Base-by-base conservation (phyloP, 2,797 vertebrate genomes). In the Psittacula derbiana region DNA sequence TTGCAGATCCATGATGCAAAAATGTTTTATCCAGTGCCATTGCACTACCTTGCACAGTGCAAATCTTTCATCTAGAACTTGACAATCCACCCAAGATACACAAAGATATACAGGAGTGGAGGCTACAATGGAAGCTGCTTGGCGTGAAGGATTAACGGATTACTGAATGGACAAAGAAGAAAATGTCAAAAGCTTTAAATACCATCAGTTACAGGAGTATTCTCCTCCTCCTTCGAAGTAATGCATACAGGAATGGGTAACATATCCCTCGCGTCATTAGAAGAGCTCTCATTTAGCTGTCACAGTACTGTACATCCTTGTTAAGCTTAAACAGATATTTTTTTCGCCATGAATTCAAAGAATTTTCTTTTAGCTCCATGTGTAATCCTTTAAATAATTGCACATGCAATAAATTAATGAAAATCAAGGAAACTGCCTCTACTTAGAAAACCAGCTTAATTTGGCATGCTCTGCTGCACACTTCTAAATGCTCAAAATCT, bases 351-450 rank as follows among this genome's bases (percentile, higher is more conserved):
- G 64, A 96, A 90, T 88, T 91, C 43, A 52, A 57, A 91, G 55
- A 80, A 53, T 81, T 96, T 94, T 90, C 72, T 79, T 92, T 90
- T 71, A 76, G 86, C 24, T 96, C 55, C 40, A 17, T 65, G 58
- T 3, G 11, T 66, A 96, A 96, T 93, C 88, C 82, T 92, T 94
- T 85, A 95, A 94, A 82, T 92, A 96, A 97, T 96, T 96, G 94
- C 76, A 91, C 24, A 79, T 24, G n/a, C 89, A 97, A 96, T 95
- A 95, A 97, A 96, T 94, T 93, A 97, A 95, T 80, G 91, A 94
- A 96, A 97, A 96, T 94, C 92, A 95, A 95, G 93, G 86, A 92
- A 90, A 93, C 36, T 80, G 66, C 84, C 60, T 79, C 36, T 76
- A 28, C 86, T 96, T 94, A 92, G 89, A 93, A 93, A 96, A 86